Conservation (phyloP, 2,113 vertebrate species). For the Diadophis punctatus region DNA sequence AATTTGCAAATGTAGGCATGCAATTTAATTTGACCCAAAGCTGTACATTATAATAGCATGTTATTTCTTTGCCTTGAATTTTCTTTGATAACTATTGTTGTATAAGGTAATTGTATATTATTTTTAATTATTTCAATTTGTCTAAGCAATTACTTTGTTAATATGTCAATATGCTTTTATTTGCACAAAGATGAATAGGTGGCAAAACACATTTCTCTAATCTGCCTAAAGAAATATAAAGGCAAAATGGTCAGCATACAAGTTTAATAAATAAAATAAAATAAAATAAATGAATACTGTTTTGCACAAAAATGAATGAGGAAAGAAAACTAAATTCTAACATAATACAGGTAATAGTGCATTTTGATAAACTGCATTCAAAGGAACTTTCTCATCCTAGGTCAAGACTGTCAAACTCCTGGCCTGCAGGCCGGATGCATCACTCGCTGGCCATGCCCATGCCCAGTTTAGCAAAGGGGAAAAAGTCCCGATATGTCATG, state of each 20-base stretch:
- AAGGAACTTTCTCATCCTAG: not conserved
- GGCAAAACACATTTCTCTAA: not conserved
- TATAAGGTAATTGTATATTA: not conserved
- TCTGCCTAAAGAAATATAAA: not conserved
- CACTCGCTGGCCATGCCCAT: too few species aligned
- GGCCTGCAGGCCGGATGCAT: too few species aligned
- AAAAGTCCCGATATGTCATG: too few species aligned
- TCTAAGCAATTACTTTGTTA: not conserved
- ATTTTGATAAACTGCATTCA: not conserved
- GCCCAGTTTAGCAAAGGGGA: too few species aligned
- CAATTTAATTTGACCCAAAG: not conserved
- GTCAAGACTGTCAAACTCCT: not conserved
- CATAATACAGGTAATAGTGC: not conserved
- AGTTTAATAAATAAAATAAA: too few species aligned
- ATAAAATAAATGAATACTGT: not conserved
- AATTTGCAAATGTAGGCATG: not conserved
- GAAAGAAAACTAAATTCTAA: not conserved
- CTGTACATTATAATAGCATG: not conserved
- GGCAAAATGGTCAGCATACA: too few species aligned
- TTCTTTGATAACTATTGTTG: not conserved
- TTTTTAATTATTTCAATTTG: not conserved
- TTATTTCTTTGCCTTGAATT: not conserved
- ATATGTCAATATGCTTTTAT: not conserved
- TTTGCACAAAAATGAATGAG: not conserved
- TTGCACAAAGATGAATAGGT: not conserved